Conservation (phyloP, 2,113 vertebrate genomes). For the Forbesichthys agassizii region DNA sequence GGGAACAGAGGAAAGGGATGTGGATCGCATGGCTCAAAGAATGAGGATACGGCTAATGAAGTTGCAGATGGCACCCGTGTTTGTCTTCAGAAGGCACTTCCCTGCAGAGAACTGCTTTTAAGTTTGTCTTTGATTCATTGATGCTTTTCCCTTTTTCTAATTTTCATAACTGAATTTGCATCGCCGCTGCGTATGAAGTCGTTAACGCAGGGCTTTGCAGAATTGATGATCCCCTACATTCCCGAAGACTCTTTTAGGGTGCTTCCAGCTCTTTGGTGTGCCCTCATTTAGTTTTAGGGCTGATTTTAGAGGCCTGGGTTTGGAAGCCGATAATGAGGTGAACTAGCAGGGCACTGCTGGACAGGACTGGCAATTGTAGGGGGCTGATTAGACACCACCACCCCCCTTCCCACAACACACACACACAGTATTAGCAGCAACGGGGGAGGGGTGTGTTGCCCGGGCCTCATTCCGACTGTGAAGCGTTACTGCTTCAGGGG, state of each 20-base stretch:
- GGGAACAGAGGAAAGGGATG: conserved; percentile 63
- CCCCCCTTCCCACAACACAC: neutral
- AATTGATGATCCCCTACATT: conserved; percentile 23
- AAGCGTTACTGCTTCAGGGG: conserved; percentile 38
- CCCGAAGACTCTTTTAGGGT: conserved; percentile 2
- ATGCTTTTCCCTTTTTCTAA: neutral
- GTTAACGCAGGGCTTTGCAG: neutral
- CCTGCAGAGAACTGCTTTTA: neutral
- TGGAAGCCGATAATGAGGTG: conserved; percentile 49
- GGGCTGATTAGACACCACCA: conserved; percentile 59
- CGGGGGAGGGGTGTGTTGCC: conserved; percentile 58
- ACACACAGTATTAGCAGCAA: conserved; percentile 1
- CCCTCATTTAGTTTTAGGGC: conserved; percentile 55
- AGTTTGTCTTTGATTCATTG: neutral
- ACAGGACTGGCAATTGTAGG: conserved; percentile 50
- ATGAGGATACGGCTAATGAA: conserved; percentile 61
- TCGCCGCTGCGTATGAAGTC: neutral
- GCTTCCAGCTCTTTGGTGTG: conserved; percentile 33
- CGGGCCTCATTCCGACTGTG: conserved; percentile 53
- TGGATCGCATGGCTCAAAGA: conserved; percentile 61
- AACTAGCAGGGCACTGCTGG: conserved; percentile 52
- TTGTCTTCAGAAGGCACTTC: conserved; percentile 10
- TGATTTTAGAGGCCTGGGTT: conserved; percentile 29
- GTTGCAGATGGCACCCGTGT: conserved; percentile 23
- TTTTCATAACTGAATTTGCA: conserved; percentile 10